Conservation (phyloP, 2,797 vertebrate genomes). For the Malacoctenus gilli region DNA sequence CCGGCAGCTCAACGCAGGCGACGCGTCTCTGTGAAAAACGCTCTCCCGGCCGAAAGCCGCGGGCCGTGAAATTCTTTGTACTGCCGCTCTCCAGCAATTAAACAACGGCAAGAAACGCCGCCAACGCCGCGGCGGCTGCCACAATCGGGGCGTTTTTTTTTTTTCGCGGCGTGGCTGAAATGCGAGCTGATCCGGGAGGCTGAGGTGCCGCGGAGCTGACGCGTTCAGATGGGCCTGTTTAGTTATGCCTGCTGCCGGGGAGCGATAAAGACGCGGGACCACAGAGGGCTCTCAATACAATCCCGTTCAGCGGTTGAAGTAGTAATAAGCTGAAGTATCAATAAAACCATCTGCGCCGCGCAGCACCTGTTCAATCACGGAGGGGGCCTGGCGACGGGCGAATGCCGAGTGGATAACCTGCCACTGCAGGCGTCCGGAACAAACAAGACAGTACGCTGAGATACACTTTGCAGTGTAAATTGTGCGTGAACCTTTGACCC, state of each 20-base stretch:
- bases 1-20: no score
- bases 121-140: neutral
- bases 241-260: conserved; percentile 36
- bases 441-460: conserved; percentile 11
- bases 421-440: conserved; percentile 19
- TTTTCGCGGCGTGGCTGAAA: conserved; percentile 12
- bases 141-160: conserved; percentile 2
- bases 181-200: conserved; percentile 19
- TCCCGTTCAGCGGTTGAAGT: conserved; percentile 9
- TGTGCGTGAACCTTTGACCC: conserved; percentile 16
- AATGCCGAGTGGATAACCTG: conserved; percentile 33
- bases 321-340: conserved; percentile 28
- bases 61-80: neutral
- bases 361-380: conserved; percentile 26
- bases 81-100: neutral
- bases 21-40: neutral
- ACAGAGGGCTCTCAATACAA: conserved; percentile 5
- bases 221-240: conserved; percentile 26
- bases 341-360: conserved; percentile 7
- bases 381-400: conserved; percentile 15
- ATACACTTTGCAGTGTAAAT: conserved; percentile 12
- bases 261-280: conserved; percentile 46
- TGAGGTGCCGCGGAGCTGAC: conserved; percentile 35
- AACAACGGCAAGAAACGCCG: neutral
- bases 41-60: neutral